Evolutionary conservation across 2,888 invertebrate species (phyloP).

Genomic region (Drosophila greeni): DNA sequence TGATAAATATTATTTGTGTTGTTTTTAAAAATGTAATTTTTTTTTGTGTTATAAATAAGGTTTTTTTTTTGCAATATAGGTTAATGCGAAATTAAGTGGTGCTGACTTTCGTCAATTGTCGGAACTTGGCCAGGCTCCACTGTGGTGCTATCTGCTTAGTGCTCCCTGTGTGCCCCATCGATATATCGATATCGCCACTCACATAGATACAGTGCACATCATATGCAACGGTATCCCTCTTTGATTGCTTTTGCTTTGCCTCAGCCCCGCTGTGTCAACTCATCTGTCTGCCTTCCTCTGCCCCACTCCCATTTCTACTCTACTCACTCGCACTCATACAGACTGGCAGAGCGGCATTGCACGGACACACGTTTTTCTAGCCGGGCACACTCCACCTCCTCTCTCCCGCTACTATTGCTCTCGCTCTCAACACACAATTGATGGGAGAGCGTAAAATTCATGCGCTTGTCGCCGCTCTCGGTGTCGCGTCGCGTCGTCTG

Average conservation of each 20-base stretch:
- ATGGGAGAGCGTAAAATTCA: conserved; percentile 70
- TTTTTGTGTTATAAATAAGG: too few relatives aligned
- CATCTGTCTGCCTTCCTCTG: conserved; percentile 68
- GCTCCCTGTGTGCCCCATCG: conserved; percentile 10
- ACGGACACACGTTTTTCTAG: conserved; percentile 68
- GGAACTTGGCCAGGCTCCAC: conserved; percentile 10
- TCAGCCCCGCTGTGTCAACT: conserved; percentile 47
- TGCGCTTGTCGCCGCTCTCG: conserved; percentile 56
- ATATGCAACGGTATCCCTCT: conserved; percentile 50
- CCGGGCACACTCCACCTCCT: conserved; percentile 55
- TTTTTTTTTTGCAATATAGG: too few relatives aligned
- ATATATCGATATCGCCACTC: conserved; percentile 25
- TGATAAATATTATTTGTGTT: too few relatives aligned
- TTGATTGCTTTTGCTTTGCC: conserved; percentile 64
- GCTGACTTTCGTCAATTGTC: neutral
- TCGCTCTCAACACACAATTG: conserved; percentile 63
- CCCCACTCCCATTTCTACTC: conserved; percentile 39
- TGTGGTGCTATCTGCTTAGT: conserved; percentile 4
- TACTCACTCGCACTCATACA: conserved; percentile 8
- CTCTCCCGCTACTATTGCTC: conserved; percentile 39
- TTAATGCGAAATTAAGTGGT: neutral
- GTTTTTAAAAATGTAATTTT: too few relatives aligned
- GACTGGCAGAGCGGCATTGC: conserved; percentile 20
- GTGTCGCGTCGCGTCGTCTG: conserved; percentile 41
- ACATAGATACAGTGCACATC: conserved; percentile 44